Evolutionary conservation across 2,113 vertebrate species (phyloP).

Genomic region (Malurus alboscapulatus): DNA sequence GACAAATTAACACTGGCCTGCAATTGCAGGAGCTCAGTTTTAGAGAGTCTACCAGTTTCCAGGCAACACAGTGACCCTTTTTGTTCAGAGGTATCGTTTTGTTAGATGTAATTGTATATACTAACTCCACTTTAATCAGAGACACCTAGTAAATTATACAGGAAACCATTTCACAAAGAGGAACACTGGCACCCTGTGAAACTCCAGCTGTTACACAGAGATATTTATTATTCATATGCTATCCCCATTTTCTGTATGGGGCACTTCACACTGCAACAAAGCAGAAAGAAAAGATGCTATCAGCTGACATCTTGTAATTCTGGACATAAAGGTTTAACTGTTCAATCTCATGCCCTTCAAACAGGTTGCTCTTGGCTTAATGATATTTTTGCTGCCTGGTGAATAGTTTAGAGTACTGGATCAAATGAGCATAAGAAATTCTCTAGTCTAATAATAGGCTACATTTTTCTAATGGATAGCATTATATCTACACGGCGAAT

Average conservation of each 20-base stretch:
- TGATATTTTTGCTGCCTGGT: not conserved
- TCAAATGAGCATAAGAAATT: not conserved
- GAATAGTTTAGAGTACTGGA: not conserved
- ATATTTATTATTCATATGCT: conserved; percentile 53
- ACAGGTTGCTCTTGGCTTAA: not conserved
- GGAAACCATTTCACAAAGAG: not conserved
- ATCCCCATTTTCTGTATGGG: not conserved
- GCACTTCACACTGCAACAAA: conserved; percentile 2
- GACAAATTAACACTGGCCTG: conserved; percentile 61
- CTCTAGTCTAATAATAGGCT: not conserved
- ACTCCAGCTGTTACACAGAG: conserved; percentile 39
- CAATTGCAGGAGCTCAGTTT: not conserved
- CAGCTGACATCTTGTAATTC: not conserved
- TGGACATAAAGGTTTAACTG: not conserved
- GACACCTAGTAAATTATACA: conserved; percentile 58
- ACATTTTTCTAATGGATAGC: not conserved
- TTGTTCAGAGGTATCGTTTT: conserved; percentile 17
- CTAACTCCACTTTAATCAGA: not conserved
- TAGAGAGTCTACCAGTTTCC: conserved; percentile 47
- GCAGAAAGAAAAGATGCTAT: conserved; percentile 1
- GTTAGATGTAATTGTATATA: conserved; percentile 44
- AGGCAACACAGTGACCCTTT: conserved; percentile 55
- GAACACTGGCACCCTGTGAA: not conserved
- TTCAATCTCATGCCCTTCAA: not conserved
- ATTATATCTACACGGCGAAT: not conserved